Conservation (phyloP, 2,113 vertebrate genomes). For the Bufo gargarizans region DNA sequence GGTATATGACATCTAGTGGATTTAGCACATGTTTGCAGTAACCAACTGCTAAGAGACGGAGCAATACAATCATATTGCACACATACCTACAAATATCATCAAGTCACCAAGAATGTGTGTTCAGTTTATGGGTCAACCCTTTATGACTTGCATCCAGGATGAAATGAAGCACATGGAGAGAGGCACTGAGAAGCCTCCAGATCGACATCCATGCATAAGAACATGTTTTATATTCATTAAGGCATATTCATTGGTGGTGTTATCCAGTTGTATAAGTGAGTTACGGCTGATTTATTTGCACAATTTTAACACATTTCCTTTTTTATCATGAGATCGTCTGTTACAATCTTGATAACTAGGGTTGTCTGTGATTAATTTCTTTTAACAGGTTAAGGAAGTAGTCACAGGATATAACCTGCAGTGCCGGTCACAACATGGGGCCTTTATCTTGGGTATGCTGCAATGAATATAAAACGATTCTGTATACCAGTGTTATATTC, state of each 20-base stretch:
- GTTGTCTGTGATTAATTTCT: not conserved
- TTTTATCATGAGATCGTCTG: slow-evolving; percentile 1
- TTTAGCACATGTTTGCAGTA: slow-evolving; percentile 17
- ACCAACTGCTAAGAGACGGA: slow-evolving; percentile 16
- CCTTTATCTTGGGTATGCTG: slow-evolving; percentile 44
- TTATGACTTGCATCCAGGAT: not conserved
- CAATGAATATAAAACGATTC: slow-evolving; percentile 41
- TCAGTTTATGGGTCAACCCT: not conserved
- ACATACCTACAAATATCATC: slow-evolving; percentile 29
- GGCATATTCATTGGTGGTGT: slow-evolving; percentile 35
- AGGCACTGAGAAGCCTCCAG: not conserved
- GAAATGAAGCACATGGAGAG: not conserved
- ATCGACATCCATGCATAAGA: slow-evolving; percentile 5
- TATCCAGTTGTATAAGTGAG: slow-evolving; percentile 19
- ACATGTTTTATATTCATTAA: slow-evolving; percentile 42
- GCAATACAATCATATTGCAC: slow-evolving; percentile 55
- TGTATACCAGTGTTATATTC: slow-evolving; percentile 34
- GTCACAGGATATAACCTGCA: slow-evolving; percentile 39
- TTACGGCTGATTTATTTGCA: slow-evolving; percentile 11
- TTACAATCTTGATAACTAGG: not conserved
- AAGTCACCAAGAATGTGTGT: slow-evolving; percentile 19
- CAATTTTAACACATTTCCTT: slow-evolving; percentile 7
- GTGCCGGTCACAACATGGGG: slow-evolving; percentile 30
- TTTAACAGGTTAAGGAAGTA: not conserved
- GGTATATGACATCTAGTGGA: not conserved